phyloP scores from a whole-genome alignment of 1,140 invertebrate species.

The Nilaparvata lugens region DNA sequence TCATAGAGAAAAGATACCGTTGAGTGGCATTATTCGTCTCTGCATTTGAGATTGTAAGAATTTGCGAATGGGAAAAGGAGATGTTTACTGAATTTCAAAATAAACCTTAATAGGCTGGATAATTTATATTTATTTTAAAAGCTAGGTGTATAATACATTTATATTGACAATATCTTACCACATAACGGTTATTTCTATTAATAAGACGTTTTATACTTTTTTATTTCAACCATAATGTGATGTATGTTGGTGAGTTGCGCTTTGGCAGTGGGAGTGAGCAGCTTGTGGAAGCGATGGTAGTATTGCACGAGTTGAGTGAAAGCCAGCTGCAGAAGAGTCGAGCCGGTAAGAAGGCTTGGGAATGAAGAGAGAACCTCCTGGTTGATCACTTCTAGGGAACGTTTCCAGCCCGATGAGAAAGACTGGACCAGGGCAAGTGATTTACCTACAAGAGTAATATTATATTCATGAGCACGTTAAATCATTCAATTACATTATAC shows the following conservation, averaged over 20 bases:
- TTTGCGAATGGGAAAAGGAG: too few relatives aligned
- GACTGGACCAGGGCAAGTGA: conserved; percentile 73
- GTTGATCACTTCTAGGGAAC: conserved; percentile 88
- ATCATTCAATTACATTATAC: too few relatives aligned
- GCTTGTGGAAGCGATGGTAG: conserved; percentile 94
- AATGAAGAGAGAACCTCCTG: conserved; percentile 90
- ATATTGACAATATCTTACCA: too few relatives aligned
- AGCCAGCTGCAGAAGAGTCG: conserved; percentile 84
- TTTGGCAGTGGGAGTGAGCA: conserved; percentile 79
- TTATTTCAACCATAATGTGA: conserved; percentile 98
- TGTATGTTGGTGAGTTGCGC: conserved; percentile 95
- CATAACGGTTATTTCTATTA: conserved; percentile 29
- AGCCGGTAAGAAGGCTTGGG: conserved; percentile 91
- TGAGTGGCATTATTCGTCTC: too few relatives aligned
- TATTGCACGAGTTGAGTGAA: conserved; percentile 95
- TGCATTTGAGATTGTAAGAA: too few relatives aligned
- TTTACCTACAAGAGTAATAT: conserved; percentile 46
- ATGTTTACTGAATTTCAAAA: too few relatives aligned
- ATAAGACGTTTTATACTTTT: conserved; percentile 93
- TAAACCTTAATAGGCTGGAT: too few relatives aligned
- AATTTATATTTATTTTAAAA: too few relatives aligned
- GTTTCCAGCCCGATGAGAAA: conserved; percentile 91
- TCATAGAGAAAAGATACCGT: too few relatives aligned
- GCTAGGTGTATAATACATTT: too few relatives aligned
- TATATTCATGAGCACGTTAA: too few relatives aligned